Percentiles rank a stretch among this genome's conserved stretches.
Conservation (phyloP, 2,797 vertebrate genomes). For the Linurgus olivaceus region DNA sequence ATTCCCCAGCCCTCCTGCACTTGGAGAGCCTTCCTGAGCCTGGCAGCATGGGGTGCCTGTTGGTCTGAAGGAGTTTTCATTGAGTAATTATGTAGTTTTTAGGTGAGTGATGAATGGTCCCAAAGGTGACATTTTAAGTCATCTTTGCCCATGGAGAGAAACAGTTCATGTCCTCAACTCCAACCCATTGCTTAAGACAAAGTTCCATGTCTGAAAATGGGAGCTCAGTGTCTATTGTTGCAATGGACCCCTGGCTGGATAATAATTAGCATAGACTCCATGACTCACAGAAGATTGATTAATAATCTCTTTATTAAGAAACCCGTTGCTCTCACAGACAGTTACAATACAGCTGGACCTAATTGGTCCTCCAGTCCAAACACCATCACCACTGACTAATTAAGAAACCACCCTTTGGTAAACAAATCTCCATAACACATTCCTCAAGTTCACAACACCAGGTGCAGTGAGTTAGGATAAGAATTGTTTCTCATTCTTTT, state of each 20-base stretch:
- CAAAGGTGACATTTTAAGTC: not conserved
- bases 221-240: not conserved
- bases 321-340: not conserved
- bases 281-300: not conserved
- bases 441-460: not conserved
- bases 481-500: not conserved
- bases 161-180: not conserved
- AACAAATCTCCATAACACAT: not conserved
- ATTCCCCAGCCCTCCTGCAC: not conserved
- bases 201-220: fast-evolving
- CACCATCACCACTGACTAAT: not conserved
- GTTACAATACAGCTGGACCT: not conserved
- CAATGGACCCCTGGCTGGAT: not conserved
- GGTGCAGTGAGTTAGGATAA: not conserved
- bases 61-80: fast-evolving
- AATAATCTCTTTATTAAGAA: not conserved
- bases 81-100: not conserved
- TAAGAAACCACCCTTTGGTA: not conserved
- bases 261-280: not conserved
- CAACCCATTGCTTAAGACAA: not conserved
- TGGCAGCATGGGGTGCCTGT: fast-evolving
- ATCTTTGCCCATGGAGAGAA: not conserved
- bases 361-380: not conserved
- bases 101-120: not conserved
- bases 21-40: not conserved